Evolutionary conservation across 2,113 vertebrate species (phyloP).

Genomic region (Thinocorus orbignyianus): DNA sequence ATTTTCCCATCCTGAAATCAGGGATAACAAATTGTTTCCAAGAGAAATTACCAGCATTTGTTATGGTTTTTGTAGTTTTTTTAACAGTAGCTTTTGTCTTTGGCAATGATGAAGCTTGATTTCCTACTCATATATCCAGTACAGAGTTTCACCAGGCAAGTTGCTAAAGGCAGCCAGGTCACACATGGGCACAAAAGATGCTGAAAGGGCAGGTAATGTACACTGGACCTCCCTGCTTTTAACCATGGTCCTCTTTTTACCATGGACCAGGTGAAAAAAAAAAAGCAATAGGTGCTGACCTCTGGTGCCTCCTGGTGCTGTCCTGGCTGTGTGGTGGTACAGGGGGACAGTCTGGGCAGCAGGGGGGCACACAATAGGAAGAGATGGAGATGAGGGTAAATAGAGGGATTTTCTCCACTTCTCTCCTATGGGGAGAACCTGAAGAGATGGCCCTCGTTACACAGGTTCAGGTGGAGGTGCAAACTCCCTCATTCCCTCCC

Average conservation of each 20-base stretch:
- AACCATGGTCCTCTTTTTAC: background rate
- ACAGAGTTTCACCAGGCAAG: background rate
- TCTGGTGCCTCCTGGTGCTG: background rate
- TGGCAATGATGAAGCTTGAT: background rate
- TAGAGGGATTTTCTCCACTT: background rate
- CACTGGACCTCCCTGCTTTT: background rate
- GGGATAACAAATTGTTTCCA: background rate
- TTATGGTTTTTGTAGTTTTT: background rate
- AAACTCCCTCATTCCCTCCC: background rate
- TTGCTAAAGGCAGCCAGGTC: background rate
- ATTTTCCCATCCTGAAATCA: background rate
- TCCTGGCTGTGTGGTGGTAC: too few relatives aligned
- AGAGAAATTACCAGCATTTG: background rate
- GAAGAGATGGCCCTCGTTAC: rapidly evolving
- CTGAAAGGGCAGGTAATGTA: background rate
- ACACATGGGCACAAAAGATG: background rate
- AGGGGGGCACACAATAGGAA: rapidly evolving
- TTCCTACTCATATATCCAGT: background rate
- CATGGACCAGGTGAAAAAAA: background rate
- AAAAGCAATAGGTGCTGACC: background rate
- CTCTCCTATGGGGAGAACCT: background rate
- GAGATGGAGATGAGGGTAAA: background rate
- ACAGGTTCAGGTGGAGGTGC: rapidly evolving
- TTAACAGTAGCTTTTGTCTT: background rate
- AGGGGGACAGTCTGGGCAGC: background rate